Percentiles rank a stretch among this genome's conserved stretches.
Evolutionary conservation across 2,113 vertebrate genomes (phyloP).

Genomic region (Fregata magnificens): DNA sequence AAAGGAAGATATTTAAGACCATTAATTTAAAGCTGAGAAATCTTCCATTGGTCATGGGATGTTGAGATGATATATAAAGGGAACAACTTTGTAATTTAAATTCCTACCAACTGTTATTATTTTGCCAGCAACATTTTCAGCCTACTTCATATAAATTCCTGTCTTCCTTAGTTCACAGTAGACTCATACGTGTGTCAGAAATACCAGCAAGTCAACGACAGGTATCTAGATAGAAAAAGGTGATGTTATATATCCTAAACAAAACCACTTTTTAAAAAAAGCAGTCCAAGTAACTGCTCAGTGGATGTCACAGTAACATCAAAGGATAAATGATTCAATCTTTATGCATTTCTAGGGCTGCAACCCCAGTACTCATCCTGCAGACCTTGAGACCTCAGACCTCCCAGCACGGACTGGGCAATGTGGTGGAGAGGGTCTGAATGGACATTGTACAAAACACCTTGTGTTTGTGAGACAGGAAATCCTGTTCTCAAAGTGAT

Average conservation of each 20-base stretch:
- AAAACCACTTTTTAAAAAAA: background rate
- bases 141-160: background rate
- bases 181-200: background rate
- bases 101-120: background rate
- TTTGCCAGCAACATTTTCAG: background rate
- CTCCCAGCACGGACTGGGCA: background rate
- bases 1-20: background rate
- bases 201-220: background rate
- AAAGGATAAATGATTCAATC: background rate
- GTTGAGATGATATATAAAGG: background rate
- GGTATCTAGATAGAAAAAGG: background rate
- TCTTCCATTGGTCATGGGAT: background rate
- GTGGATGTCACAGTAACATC: background rate
- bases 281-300: background rate
- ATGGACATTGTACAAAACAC: accelerated
- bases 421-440: background rate
- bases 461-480: background rate
- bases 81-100: background rate
- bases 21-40: background rate
- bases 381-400: background rate
- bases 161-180: background rate
- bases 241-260: background rate
- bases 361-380: background rate
- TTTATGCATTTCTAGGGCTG: background rate
- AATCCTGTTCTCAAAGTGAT: background rate